These are phyloP conservation scores for Dugesia japonica DNA, from an alignment of 2,888 invertebrate species.

Conservation along the genomic window DNA sequence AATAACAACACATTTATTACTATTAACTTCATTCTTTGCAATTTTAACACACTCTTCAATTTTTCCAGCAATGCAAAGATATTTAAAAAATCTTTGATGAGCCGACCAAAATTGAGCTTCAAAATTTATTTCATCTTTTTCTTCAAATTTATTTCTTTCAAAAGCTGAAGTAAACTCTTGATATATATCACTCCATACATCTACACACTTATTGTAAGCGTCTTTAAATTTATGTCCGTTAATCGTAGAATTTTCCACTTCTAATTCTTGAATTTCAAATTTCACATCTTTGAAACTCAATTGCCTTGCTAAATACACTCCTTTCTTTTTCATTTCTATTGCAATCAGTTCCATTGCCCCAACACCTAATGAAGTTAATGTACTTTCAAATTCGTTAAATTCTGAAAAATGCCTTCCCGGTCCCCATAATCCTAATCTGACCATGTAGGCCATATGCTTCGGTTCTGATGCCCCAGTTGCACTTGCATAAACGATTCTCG, in stretches of 20 bases:
- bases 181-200: slow-evolving; percentile 49
- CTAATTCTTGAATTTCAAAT: background rate
- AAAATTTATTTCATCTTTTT: background rate
- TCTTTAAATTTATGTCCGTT: slow-evolving; percentile 63
- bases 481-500: slow-evolving; percentile 24
- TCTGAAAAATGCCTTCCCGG: background rate
- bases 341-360: slow-evolving; percentile 25
- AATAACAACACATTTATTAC: slow-evolving; percentile 77
- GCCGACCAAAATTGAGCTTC: slow-evolving; percentile 97
- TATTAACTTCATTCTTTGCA: slow-evolving; percentile 51
- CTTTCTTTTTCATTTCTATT: slow-evolving; percentile 6
- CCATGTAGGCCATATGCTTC: slow-evolving; percentile 25
- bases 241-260: slow-evolving; percentile 82
- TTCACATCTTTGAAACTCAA: slow-evolving; percentile 10
- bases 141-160: background rate
- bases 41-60: slow-evolving; percentile 54
- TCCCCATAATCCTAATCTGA: slow-evolving; percentile 22
- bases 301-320: slow-evolving; percentile 21
- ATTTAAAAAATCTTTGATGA: slow-evolving; percentile 96
- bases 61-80: slow-evolving; percentile 92
- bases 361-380: background rate
- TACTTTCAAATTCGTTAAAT: background rate
- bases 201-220: slow-evolving; percentile 80
- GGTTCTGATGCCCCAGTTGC: slow-evolving; percentile 22
- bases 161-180: background rate